Evolutionary conservation across 1,140 invertebrate genomes (phyloP).

Genomic region (Acromyrmex heyeri): DNA sequence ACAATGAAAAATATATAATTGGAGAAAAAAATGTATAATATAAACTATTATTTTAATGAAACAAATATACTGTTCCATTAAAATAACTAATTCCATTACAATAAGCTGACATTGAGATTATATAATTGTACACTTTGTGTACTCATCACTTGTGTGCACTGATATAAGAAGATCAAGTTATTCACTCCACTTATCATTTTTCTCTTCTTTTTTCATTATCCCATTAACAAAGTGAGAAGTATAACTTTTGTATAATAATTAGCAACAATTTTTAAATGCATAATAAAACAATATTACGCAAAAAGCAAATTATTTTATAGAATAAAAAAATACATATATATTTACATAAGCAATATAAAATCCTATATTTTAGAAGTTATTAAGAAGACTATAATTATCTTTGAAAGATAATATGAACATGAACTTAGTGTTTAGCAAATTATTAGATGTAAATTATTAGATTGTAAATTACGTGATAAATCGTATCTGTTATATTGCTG

Average conservation of each 20-base stretch:
- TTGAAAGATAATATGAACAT: neutral
- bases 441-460: neutral
- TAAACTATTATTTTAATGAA: too few species aligned
- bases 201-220: neutral
- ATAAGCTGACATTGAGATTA: conserved; percentile 15
- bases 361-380: neutral
- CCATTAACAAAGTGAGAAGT: neutral
- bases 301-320: neutral
- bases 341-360: neutral
- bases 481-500: neutral
- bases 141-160: neutral
- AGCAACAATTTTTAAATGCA: neutral
- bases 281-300: neutral
- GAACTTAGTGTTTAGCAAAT: neutral
- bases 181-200: neutral
- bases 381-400: neutral
- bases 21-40: neutral
- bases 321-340: neutral
- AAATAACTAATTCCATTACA: conserved; percentile 12
- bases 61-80: neutral
- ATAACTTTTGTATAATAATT: neutral
- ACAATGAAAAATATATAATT: neutral
- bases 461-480: neutral
- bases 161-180: neutral
- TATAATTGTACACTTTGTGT: neutral